Conservation (phyloP, 1,140 invertebrate genomes). For the Zaprionus camerounensis region DNA sequence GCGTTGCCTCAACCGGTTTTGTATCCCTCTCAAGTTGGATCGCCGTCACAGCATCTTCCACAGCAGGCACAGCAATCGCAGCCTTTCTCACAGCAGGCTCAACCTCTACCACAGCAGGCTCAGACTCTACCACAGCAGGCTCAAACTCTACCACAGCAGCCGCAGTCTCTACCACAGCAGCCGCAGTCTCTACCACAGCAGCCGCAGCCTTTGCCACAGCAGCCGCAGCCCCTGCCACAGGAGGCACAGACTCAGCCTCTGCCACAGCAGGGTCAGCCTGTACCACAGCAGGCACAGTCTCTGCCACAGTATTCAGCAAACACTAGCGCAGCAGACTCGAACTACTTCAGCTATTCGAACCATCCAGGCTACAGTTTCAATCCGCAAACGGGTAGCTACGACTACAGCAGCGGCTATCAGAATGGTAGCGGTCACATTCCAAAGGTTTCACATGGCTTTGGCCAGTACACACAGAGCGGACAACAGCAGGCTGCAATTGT, state of each 20-base stretch:
- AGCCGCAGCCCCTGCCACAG: background rate
- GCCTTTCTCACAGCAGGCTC: background rate
- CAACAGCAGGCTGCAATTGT: slow-evolving; percentile 54
- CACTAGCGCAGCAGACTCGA: slow-evolving; percentile 31
- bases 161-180: background rate
- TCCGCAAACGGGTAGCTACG: slow-evolving; percentile 74
- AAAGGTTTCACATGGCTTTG: slow-evolving; percentile 43
- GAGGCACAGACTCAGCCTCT: background rate
- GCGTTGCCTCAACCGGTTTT: slow-evolving; percentile 26
- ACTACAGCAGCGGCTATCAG: slow-evolving; percentile 82
- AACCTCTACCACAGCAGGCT: background rate
- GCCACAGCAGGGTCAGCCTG: background rate
- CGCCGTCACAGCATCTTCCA: background rate
- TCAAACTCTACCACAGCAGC: background rate
- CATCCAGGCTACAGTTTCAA: slow-evolving; percentile 83
- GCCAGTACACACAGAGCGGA: slow-evolving; percentile 76
- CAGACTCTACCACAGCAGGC: too few relatives aligned
- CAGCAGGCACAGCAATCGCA: background rate
- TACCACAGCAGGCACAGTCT: background rate
- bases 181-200: background rate
- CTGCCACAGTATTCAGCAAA: background rate
- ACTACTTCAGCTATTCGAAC: slow-evolving; percentile 65
- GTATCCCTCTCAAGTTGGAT: slow-evolving; percentile 43
- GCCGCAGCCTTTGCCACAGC: background rate
- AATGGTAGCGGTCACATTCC: slow-evolving; percentile 52